A percentile compares a stretch with the other conserved stretches of the same genome.
These are phyloP conservation scores for Corythornis madagascariensis DNA, from an alignment of 2,113 vertebrate genomes.

Conservation along the genomic window DNA sequence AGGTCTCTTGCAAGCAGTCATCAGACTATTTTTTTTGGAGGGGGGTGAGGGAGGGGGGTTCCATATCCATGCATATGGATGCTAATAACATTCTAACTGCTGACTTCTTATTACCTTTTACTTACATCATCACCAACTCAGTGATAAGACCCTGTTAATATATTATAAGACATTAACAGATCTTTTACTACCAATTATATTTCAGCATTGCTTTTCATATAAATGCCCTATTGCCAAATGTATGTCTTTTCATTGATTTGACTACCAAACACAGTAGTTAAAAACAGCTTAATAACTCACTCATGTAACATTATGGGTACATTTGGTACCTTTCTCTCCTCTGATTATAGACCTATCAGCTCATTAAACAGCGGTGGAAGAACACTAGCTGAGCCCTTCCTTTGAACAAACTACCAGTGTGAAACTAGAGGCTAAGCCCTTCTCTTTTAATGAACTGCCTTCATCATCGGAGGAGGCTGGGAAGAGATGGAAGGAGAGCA, in stretches of 20 bases:
- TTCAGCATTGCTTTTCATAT: conserved; percentile 60
- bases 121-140: background rate
- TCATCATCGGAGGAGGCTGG: background rate
- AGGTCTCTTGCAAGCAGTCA: background rate
- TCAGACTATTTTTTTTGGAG: background rate
- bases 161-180: conserved; percentile 56
- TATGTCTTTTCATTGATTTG: conserved; percentile 59
- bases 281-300: conserved; percentile 68
- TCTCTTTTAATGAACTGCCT: conserved; percentile 51
- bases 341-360: conserved; percentile 59
- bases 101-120: conserved; percentile 45
- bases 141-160: conserved; percentile 25
- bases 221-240: conserved; percentile 34
- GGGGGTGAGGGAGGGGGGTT: too few relatives aligned
- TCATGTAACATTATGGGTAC: conserved; percentile 65
- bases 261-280: conserved; percentile 13
- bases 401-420: conserved; percentile 55
- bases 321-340: conserved; percentile 63
- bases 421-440: conserved; percentile 57
- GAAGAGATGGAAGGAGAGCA: background rate
- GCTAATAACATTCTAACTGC: conserved; percentile 14
- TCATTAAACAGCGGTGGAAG: conserved; percentile 69
- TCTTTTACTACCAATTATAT: conserved; percentile 66
- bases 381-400: conserved; percentile 51
- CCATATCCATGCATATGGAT: background rate